Evolutionary conservation across 2,888 invertebrate species (phyloP).

Genomic region (Hypomecis punctinalis): DNA sequence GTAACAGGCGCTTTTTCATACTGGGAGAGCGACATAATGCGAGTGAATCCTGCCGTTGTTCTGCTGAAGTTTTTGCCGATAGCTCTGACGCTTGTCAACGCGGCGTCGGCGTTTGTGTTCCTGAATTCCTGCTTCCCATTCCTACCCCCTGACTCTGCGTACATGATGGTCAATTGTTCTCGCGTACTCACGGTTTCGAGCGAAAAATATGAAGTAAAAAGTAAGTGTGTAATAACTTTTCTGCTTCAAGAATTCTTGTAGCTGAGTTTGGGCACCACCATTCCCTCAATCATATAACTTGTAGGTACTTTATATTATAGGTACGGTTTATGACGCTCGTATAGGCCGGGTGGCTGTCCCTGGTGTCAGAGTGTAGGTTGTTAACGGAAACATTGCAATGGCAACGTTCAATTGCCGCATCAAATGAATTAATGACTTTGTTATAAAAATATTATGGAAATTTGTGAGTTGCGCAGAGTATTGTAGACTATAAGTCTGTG

Average conservation of each 20-base stretch:
- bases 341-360: too few relatives aligned
- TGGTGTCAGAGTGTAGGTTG: too few relatives aligned
- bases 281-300: too few relatives aligned
- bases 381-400: too few relatives aligned
- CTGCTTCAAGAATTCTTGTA: too few relatives aligned
- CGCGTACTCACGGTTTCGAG: conserved; percentile 53
- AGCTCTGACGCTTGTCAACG: conserved; percentile 69
- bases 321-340: too few relatives aligned
- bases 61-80: conserved; percentile 73
- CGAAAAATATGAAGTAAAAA: conserved; percentile 48
- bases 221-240: conserved; percentile 61
- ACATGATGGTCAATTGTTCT: conserved; percentile 65
- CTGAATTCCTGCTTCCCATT: conserved; percentile 61
- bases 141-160: conserved; percentile 36
- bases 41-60: conserved; percentile 65
- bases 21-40: conserved; percentile 76
- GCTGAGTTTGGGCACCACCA: neutral
- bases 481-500: too few relatives aligned
- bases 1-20: conserved; percentile 70
- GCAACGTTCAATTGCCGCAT: too few relatives aligned
- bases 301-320: too few relatives aligned
- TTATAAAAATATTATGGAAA: too few relatives aligned
- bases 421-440: too few relatives aligned
- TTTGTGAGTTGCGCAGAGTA: too few relatives aligned
- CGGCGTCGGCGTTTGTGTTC: conserved; percentile 70